Percentiles rank a stretch among this genome's conserved stretches.
Evolutionary conservation across 2,888 invertebrate genomes (phyloP).

Genomic region (Alloscopus bannaensis): DNA sequence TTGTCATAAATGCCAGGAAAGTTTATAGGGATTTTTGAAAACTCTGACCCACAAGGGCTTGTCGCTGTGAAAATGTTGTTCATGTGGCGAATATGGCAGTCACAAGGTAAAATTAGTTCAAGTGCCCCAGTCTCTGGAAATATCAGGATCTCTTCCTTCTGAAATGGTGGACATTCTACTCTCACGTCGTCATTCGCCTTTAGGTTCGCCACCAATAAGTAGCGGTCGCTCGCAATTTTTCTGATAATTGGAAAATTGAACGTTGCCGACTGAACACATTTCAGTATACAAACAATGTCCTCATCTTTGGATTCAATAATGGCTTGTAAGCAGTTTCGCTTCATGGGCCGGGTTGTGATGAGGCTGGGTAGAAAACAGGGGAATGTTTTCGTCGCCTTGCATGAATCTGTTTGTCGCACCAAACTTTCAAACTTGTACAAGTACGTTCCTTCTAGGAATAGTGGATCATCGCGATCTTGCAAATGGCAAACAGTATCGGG

Average conservation of each 20-base stretch:
- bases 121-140: slow-evolving; percentile 45
- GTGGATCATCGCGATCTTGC: slow-evolving; percentile 3
- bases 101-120: slow-evolving; percentile 50
- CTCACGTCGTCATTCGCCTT: slow-evolving; percentile 31
- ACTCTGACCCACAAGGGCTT: slow-evolving; percentile 47
- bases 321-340: slow-evolving; percentile 34
- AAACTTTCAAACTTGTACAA: slow-evolving; percentile 36
- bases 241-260: slow-evolving; percentile 48
- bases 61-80: slow-evolving; percentile 18
- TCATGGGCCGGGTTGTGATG: slow-evolving; percentile 26
- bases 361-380: slow-evolving; percentile 16
- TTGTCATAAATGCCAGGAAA: slow-evolving; percentile 46
- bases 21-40: slow-evolving; percentile 48
- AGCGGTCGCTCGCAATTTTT: slow-evolving; percentile 43
- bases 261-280: slow-evolving; percentile 37
- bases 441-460: slow-evolving; percentile 27
- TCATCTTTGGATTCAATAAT: slow-evolving; percentile 44
- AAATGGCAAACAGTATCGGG: slow-evolving; percentile 32
- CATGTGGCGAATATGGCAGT: slow-evolving; percentile 43
- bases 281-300: slow-evolving; percentile 33
- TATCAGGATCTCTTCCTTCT: slow-evolving; percentile 46
- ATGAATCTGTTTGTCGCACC: background rate
- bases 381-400: slow-evolving; percentile 9
- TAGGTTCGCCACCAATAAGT: slow-evolving; percentile 36
- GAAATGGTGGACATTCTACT: slow-evolving; percentile 50